phyloP scores from a whole-genome alignment of 2,797 vertebrate genomes.

The Chiropotes sagulatus region DNA sequence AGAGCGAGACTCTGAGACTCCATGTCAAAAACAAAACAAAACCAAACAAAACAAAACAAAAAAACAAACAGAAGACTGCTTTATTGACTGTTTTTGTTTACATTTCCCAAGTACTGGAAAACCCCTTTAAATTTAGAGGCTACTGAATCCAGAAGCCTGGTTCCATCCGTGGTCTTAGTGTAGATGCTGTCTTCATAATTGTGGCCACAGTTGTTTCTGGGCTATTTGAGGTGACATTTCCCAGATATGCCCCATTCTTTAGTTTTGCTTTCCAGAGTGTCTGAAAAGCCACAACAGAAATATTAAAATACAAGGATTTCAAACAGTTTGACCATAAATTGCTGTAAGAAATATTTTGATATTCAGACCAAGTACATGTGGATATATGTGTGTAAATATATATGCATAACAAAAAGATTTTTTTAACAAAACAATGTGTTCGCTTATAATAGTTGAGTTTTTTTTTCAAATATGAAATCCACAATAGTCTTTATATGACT shows the following conservation, averaged over 20 bases:
- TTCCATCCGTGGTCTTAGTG: background rate
- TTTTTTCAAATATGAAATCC: background rate
- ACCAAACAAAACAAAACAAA: no score
- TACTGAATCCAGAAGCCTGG: background rate
- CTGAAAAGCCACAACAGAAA: background rate
- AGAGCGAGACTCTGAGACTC: no score
- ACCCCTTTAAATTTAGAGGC: background rate
- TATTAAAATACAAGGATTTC: background rate
- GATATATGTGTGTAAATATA: background rate
- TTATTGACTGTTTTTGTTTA: background rate
- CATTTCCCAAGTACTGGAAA: background rate
- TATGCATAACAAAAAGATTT: background rate
- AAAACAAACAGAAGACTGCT: background rate
- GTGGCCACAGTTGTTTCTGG: background rate
- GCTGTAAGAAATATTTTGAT: background rate
- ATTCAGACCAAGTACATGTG: background rate
- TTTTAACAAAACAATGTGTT: background rate
- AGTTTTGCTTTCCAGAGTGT: background rate
- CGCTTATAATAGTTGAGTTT: background rate
- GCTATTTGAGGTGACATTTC: background rate
- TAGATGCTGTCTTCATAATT: background rate
- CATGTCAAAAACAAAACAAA: no score
- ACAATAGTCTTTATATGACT: slow-evolving; percentile 24
- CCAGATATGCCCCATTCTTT: background rate
- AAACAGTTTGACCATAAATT: background rate